These are phyloP conservation scores for Pterostichus madidus DNA, from an alignment of 2,888 invertebrate genomes.

Conservation along the genomic window DNA sequence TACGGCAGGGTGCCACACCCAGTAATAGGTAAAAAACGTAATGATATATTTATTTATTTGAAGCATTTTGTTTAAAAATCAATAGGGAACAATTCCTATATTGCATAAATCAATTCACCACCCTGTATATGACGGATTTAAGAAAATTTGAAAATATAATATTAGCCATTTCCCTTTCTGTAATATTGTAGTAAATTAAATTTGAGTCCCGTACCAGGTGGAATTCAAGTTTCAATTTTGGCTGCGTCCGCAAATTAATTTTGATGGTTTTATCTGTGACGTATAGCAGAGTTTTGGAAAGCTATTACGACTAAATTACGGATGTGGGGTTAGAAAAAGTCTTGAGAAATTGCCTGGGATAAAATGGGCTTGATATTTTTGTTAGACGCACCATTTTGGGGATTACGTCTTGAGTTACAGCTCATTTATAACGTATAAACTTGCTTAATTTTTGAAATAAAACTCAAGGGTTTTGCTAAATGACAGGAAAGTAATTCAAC, in stretches of 20 bases:
- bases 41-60: too few relatives aligned
- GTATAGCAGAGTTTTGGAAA: conserved; percentile 55
- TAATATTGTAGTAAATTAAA: too few relatives aligned
- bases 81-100: too few relatives aligned
- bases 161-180: too few relatives aligned
- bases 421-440: conserved; percentile 56
- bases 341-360: conserved; percentile 54
- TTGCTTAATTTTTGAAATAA: conserved; percentile 55
- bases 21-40: too few relatives aligned
- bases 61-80: too few relatives aligned
- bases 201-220: too few relatives aligned
- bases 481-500: conserved; percentile 52
- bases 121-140: too few relatives aligned
- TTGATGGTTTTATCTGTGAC: conserved; percentile 50
- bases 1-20: too few relatives aligned
- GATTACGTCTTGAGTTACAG: conserved; percentile 48
- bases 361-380: conserved; percentile 52
- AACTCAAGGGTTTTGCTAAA: conserved; percentile 46
- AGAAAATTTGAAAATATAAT: too few relatives aligned
- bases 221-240: not conserved
- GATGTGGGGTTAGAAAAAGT: conserved; percentile 52
- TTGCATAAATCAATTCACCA: too few relatives aligned
- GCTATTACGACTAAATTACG: conserved; percentile 61
- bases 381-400: conserved; percentile 48
- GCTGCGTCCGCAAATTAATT: conserved; percentile 18